Base-by-base conservation (phyloP, 2,797 vertebrate genomes). In the Thaleichthys pacificus region DNA sequence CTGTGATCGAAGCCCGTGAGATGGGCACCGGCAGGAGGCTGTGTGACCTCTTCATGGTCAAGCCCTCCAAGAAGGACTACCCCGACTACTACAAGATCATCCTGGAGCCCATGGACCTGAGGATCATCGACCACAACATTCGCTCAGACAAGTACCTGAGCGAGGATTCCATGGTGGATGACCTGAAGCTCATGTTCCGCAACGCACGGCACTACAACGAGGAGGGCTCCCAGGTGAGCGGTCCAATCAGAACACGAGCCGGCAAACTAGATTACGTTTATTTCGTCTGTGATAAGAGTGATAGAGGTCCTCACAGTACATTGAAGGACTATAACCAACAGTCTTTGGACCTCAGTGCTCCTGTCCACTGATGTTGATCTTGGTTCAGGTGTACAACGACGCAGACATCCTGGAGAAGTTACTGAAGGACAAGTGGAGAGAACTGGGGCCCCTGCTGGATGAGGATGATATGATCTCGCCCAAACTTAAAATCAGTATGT, bases 71-170 rank as follows among this genome's bases (percentile, higher is more conserved):
- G 91, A 99, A 99, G 86, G 98, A 99, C 88, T 99, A 99, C 79
- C 96, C 98, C 0, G 96, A 99, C 89, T 99, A 99, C 82, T 99
- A 99, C 85, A 98, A 99, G 91, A 96, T 99, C 71, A 99, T 99
- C 84, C 90, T 98, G 87, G 98, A 99, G 81, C 98, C 98, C 15
- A 96, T 99, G 96, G 98, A 99, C 90, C 90, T 99, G 85, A 95
- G 96, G 88, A 98, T 95, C 82, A 94, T 99, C 26, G 97, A 99
- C 65, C 93, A 97, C 91, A 98, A 96, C 90, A 97, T 99, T 85
- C 96, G 98, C 69, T 94, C 94, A 1, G 97, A 99, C 82, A 97
- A 97, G 85, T 99, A 99, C 14, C 58, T 80, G 66, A 96, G 91
- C 0, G 97, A 99, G 75, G 97, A 99, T 47, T 87, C 92, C 60